Base-by-base conservation (phyloP, 2,888 invertebrate species). In the Eupeodes luniger region DNA sequence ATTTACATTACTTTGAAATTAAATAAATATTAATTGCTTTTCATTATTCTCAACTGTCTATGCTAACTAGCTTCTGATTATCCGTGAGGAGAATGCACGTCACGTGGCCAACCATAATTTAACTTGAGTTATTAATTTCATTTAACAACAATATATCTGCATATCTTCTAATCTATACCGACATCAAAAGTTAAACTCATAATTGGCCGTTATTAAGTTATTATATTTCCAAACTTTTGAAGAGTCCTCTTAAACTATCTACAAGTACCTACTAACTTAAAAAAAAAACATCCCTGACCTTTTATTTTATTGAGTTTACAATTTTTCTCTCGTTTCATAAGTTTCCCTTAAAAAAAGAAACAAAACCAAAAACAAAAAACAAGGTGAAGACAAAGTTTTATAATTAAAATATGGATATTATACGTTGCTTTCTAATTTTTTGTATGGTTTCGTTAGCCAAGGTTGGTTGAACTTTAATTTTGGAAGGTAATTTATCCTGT, bases 401-500 rank as follows among this genome's bases (percentile, higher is more conserved):
- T 66, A 66, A 66, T 66, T 66, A 49, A 49, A 66, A 49, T 34
- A 66, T 9, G 27, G 14, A 66, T 34, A 14, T 66, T 34, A 40
- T 40, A 49, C 9, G 49, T n/a, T 14, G 27, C 27, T 34, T 49
- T 49, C 6, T 66, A 49, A 27, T 36, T 69, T 27, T 40, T 53
- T 69, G 12, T 69, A 51, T 53, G 69, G 51, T 40, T 69, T 69
- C 53, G 53, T 16, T 69, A 53, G 53, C 7, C 40, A 55, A 19
- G 40, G 55, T 7, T 70, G 16, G 69, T 36, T 55, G 40, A 40
- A 70, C 55, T 70, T 55, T 55, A 70, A 55, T 70, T 55, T 55
- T 19, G 6, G 6, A 2, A 34, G 27, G n/a, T 66, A 53, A 40
- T 14, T 4, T 14, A 27, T 44, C n/a, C 49, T 14, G 34, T 36